A percentile compares a stretch with the other conserved stretches of the same genome.
These are phyloP conservation scores for Vulpes lagopus DNA, from an alignment of 2,113 vertebrate species.

Conservation along the genomic window DNA sequence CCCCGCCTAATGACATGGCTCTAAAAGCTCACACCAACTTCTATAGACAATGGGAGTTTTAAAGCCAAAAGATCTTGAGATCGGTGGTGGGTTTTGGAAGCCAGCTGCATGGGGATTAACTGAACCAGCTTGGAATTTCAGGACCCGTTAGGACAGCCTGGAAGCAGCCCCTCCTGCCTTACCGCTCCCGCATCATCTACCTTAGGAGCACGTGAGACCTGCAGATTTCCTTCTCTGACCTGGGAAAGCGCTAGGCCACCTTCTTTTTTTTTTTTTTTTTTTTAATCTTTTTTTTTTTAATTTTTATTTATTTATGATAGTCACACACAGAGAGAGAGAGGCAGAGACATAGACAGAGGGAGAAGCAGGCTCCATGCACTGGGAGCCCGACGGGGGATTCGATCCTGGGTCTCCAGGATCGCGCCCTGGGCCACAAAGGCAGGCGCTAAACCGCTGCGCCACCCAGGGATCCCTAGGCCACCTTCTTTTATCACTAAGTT, in stretches of 20 bases:
- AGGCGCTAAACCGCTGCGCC: no score
- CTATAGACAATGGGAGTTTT: neutral
- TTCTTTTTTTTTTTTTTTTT: no score
- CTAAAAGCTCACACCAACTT: neutral
- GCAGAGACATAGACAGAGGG: no score
- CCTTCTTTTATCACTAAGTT: no score
- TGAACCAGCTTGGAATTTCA: neutral
- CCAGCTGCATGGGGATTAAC: neutral
- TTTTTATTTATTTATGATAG: no score
- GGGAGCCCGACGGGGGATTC: no score
- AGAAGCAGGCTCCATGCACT: no score
- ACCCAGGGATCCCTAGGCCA: no score
- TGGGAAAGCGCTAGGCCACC: accelerated
- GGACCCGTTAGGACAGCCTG: neutral
- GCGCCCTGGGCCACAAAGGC: no score
- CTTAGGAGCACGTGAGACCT: accelerated
- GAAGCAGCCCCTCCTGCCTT: neutral
- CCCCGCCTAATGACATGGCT: neutral
- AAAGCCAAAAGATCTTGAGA: neutral
- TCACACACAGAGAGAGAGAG: no score
- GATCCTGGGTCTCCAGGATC: no score
- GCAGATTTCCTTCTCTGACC: neutral
- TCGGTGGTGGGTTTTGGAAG: neutral
- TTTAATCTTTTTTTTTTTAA: no score
- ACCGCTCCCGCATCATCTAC: neutral